Conservation (phyloP, 2,797 vertebrate species). For the Siniperca obscura region DNA sequence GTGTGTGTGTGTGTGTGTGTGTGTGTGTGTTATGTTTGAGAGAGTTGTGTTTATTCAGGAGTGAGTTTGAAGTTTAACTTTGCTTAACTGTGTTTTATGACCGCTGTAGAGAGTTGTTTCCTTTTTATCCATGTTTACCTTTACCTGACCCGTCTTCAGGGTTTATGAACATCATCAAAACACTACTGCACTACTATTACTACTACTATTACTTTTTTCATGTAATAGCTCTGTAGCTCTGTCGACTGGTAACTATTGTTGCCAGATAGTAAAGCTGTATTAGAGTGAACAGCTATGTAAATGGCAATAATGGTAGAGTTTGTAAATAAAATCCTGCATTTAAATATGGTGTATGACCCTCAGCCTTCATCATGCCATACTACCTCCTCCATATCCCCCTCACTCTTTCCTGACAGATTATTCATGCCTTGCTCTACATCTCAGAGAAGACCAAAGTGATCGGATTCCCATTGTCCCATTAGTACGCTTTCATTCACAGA, state of each 20-base stretch:
- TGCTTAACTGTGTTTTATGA: slow-evolving; percentile 36
- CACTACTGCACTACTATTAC: background rate
- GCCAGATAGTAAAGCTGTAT: background rate
- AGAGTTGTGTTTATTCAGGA: slow-evolving; percentile 72
- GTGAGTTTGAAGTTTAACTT: slow-evolving; percentile 60
- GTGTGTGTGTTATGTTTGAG: slow-evolving; percentile 18
- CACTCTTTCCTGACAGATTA: slow-evolving; percentile 61
- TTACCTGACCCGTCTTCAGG: background rate
- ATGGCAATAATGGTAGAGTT: background rate
- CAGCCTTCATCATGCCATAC: background rate
- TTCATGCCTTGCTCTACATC: slow-evolving; percentile 59
- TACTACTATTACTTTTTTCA: background rate
- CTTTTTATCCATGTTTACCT: background rate
- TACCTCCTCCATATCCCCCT: background rate
- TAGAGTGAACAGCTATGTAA: background rate
- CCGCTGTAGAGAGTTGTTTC: background rate
- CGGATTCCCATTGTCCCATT: slow-evolving; percentile 50
- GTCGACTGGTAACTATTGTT: background rate
- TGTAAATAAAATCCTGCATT: background rate
- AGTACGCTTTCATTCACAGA: slow-evolving; percentile 67
- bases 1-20: slow-evolving; percentile 8
- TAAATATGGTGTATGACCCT: background rate
- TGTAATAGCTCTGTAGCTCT: background rate
- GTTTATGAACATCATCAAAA: background rate
- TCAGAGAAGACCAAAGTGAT: slow-evolving; percentile 43